Evolutionary conservation across 2,797 vertebrate species (phyloP).

Genomic region (Danio kyathit): DNA sequence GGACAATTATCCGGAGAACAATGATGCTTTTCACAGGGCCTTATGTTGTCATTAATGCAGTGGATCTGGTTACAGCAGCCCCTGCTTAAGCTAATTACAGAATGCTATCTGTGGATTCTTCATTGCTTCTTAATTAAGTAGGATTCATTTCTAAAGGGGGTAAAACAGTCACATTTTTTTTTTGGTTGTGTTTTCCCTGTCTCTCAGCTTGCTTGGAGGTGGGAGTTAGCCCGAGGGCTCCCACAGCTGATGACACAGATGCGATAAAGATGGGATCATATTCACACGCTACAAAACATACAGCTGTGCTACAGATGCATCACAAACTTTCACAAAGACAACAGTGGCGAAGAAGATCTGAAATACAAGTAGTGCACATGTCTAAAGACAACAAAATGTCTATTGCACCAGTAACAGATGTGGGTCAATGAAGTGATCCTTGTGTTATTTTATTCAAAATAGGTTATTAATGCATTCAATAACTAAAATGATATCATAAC

Average conservation of each 20-base stretch:
- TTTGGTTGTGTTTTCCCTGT: slow-evolving; percentile 5
- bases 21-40: slow-evolving; percentile 86
- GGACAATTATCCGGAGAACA: slow-evolving; percentile 89
- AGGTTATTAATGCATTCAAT: not conserved
- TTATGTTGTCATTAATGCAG: slow-evolving; percentile 85
- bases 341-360: not conserved
- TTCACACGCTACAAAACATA: slow-evolving; percentile 24
- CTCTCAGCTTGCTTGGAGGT: slow-evolving; percentile 16
- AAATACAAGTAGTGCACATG: not conserved
- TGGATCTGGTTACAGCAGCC: slow-evolving; percentile 85
- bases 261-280: slow-evolving; percentile 29
- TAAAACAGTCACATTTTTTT: slow-evolving; percentile 67
- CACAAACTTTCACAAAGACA: slow-evolving; percentile 26
- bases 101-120: slow-evolving; percentile 83
- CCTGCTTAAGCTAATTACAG: slow-evolving; percentile 84
- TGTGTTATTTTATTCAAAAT: not conserved
- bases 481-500: not conserved
- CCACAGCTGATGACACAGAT: slow-evolving; percentile 39
- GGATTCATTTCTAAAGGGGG: slow-evolving; percentile 79
- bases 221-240: slow-evolving; percentile 32
- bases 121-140: slow-evolving; percentile 85
- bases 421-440: not conserved
- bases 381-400: slow-evolving; percentile 7
- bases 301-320: slow-evolving; percentile 29
- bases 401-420: not conserved